A percentile compares a stretch with the other conserved stretches of the same genome.
Conservation (phyloP, 2,113 vertebrate species). For the Aleadryas rufinucha region DNA sequence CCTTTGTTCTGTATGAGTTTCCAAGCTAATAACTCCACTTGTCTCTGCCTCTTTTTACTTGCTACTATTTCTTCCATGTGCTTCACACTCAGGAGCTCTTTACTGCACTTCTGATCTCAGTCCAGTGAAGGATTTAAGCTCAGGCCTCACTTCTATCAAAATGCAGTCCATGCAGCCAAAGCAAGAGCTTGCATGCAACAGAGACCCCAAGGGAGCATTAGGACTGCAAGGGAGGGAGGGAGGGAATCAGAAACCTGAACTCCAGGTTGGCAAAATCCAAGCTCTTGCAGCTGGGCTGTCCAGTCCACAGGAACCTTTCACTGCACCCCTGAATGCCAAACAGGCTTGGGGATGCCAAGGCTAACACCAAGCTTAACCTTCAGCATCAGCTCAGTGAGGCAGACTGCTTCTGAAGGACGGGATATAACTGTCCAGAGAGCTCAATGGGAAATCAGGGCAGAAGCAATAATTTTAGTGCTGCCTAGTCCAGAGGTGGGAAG, state of each 20-base stretch:
- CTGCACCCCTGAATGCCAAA: background rate
- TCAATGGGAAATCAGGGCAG: background rate
- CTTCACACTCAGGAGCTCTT: background rate
- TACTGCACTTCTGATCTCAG: background rate
- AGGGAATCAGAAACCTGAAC: background rate
- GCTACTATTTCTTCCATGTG: background rate
- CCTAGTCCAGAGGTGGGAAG: background rate
- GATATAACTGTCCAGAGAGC: background rate
- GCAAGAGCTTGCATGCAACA: background rate
- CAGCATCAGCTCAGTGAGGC: background rate
- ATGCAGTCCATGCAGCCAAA: background rate
- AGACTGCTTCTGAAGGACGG: background rate
- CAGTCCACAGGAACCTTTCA: background rate
- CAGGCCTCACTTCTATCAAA: background rate
- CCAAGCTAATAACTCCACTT: background rate
- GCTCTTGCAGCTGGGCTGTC: background rate
- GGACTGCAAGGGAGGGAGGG: background rate
- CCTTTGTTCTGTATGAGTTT: background rate
- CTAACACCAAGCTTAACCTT: background rate
- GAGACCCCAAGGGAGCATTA: background rate
- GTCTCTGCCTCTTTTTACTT: background rate
- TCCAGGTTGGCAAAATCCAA: background rate
- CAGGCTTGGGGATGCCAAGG: background rate
- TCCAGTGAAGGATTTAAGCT: background rate
- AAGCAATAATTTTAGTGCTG: background rate